Evolutionary conservation across 2,797 vertebrate genomes (phyloP).

Genomic region (Schizopygopsis pylzovi): DNA sequence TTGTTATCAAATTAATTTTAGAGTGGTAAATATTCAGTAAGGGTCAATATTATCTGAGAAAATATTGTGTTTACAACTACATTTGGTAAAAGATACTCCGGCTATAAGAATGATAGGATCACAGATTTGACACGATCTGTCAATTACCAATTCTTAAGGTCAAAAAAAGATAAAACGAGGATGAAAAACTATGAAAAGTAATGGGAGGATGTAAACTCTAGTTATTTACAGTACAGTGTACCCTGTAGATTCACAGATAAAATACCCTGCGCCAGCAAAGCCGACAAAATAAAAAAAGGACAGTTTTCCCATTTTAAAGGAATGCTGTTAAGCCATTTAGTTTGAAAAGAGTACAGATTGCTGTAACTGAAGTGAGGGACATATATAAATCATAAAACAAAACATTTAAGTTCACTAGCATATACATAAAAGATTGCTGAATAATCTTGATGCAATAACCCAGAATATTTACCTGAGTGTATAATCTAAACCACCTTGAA

Average conservation of each 20-base stretch:
- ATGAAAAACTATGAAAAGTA: neutral
- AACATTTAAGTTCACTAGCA: neutral
- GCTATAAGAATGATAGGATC: neutral
- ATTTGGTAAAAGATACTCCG: neutral
- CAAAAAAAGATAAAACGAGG: neutral
- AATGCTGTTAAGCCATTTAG: neutral
- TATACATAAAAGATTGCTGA: conserved; percentile 26
- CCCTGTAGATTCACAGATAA: conserved; percentile 76
- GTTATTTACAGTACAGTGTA: conserved; percentile 74
- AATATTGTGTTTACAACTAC: neutral
- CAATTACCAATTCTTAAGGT: neutral
- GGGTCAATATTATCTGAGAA: neutral
- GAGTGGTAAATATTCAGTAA: neutral
- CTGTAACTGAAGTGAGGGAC: neutral
- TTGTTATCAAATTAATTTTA: neutral
- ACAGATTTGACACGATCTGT: conserved; percentile 1
- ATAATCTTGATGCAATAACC: conserved; percentile 26
- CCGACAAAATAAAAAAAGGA: neutral
- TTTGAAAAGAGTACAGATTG: neutral
- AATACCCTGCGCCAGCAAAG: conserved; percentile 64
- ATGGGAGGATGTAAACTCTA: neutral
- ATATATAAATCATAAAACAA: neutral
- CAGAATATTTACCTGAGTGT: conserved; percentile 74
- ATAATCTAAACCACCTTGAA: conserved; percentile 60
- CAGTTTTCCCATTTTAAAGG: neutral